Evolutionary conservation across 2,113 vertebrate genomes (phyloP).

Genomic region (Xenus cinereus): DNA sequence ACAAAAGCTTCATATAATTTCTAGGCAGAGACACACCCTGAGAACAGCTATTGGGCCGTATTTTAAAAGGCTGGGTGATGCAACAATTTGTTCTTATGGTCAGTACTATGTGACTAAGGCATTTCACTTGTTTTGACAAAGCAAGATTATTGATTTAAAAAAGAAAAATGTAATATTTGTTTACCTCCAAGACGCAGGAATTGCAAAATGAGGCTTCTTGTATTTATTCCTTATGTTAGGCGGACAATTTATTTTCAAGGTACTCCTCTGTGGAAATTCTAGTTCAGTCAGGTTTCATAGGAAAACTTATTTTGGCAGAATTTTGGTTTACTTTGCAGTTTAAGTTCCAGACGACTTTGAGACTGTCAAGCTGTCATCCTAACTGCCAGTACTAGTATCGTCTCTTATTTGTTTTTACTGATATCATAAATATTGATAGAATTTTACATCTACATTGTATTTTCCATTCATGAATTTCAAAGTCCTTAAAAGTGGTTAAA

Average conservation of each 20-base stretch:
- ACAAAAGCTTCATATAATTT: background rate
- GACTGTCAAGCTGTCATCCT: background rate
- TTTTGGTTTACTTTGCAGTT: background rate
- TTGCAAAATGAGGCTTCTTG: background rate
- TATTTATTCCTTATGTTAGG: background rate
- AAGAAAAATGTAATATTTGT: background rate
- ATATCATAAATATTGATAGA: slow-evolving; percentile 19
- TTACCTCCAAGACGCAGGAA: background rate
- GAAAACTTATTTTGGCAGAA: background rate
- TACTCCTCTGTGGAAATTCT: background rate
- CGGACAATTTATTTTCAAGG: background rate
- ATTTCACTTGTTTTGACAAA: background rate
- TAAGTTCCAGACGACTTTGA: background rate
- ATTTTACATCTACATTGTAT: background rate
- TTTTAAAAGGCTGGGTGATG: background rate
- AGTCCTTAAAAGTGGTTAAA: background rate
- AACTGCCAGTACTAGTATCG: background rate
- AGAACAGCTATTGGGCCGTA: background rate
- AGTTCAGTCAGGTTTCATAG: background rate
- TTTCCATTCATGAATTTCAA: background rate
- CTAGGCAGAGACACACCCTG: background rate
- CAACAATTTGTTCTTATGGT: background rate
- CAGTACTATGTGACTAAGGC: background rate
- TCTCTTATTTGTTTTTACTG: background rate
- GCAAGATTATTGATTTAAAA: background rate